Percentiles rank a stretch among this genome's conserved stretches.
Evolutionary conservation across 2,113 vertebrate species (phyloP).

Genomic region (Halichoeres trimaculatus): DNA sequence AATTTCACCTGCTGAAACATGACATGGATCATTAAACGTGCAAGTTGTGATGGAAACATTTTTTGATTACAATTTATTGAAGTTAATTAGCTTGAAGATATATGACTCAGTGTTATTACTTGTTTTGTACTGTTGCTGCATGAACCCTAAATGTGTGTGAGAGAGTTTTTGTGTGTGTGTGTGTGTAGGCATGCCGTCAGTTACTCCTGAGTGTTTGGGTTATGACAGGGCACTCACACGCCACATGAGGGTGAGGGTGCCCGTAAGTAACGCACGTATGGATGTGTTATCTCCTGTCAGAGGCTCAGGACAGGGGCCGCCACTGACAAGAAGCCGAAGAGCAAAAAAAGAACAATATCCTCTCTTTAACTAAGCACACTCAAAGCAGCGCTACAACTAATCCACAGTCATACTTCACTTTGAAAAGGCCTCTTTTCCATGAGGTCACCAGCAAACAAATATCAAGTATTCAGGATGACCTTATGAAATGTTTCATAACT

Average conservation of each 20-base stretch:
- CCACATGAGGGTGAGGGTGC: constrained; percentile 79
- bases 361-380: background rate
- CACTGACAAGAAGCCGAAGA: constrained; percentile 34
- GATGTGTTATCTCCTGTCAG: constrained; percentile 74
- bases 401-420: background rate
- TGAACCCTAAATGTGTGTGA: constrained; percentile 9
- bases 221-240: constrained; percentile 73
- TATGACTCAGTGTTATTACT: background rate
- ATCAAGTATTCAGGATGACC: background rate
- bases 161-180: no score
- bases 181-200: constrained; percentile 44
- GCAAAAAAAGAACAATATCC: constrained; percentile 19
- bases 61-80: no score
- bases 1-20: background rate
- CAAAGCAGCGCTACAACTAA: background rate
- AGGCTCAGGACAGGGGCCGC: constrained; percentile 46
- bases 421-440: background rate
- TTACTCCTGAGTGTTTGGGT: constrained; percentile 80
- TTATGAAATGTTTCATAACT: constrained; percentile 2
- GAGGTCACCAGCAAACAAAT: constrained; percentile 8
- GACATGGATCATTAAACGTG: no score
- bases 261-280: constrained; percentile 69
- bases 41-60: no score
- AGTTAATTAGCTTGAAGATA: no score
- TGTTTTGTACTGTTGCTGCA: constrained; percentile 1